phyloP scores from a whole-genome alignment of 1,140 invertebrate species.

The Aplysia californica region DNA sequence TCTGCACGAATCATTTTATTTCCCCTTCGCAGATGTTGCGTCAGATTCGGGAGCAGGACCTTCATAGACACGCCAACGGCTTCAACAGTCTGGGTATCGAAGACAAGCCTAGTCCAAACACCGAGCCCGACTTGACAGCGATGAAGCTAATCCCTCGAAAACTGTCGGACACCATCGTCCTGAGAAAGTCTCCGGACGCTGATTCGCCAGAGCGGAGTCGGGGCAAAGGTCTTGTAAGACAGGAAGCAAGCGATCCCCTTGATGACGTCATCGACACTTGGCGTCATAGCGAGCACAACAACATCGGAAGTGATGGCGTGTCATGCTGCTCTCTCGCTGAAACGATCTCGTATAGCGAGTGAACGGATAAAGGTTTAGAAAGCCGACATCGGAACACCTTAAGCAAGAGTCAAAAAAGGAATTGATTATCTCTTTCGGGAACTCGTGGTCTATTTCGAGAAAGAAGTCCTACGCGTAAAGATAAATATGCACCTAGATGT shows the following conservation, averaged over 20 bases:
- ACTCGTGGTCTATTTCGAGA: no score
- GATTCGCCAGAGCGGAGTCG: background rate
- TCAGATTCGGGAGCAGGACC: no score
- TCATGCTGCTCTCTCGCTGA: slow-evolving; percentile 4
- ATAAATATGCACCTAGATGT: background rate
- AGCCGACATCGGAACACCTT: background rate
- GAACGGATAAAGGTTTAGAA: background rate
- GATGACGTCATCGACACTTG: background rate
- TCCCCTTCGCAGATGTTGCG: no score
- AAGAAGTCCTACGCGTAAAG: background rate
- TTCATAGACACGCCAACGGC: no score
- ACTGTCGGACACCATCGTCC: background rate
- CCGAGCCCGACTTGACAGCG: background rate
- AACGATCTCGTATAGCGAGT: slow-evolving; percentile 7
- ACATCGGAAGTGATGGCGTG: background rate
- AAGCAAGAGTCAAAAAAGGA: background rate
- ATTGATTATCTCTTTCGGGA: no score
- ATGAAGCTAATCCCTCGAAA: background rate
- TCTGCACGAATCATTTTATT: no score
- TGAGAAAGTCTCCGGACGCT: background rate
- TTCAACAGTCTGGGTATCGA: no score
- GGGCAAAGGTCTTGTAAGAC: no score
- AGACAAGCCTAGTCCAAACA: no score
- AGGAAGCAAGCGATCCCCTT: background rate
- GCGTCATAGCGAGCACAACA: background rate